These are phyloP conservation scores for Chionodraco myersi DNA, from an alignment of 2,113 vertebrate species.

Conservation along the genomic window DNA sequence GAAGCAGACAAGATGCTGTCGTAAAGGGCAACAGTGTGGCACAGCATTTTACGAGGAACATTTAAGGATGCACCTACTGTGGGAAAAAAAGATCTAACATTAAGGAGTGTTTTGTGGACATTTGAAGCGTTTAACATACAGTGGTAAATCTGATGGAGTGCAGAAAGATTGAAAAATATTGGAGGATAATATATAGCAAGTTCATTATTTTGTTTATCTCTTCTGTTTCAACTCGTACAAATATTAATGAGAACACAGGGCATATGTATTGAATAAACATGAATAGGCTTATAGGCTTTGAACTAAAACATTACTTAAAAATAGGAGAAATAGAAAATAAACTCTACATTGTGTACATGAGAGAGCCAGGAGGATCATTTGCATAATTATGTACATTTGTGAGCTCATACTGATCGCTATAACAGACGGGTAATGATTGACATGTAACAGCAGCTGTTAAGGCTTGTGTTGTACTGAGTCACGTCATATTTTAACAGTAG, in stretches of 20 bases:
- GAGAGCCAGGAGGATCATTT: not conserved
- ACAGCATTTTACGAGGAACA: conserved; percentile 32
- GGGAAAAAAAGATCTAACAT: not conserved
- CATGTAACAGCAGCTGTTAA: conserved; percentile 28
- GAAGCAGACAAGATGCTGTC: conserved; percentile 38
- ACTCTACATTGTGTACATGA: not conserved
- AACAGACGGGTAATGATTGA: conserved; percentile 36
- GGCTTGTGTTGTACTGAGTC: conserved; percentile 27
- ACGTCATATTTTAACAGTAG: conserved; percentile 14
- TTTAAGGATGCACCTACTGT: conserved; percentile 26
- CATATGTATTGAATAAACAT: no score
- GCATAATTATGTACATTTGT: conserved; percentile 14
- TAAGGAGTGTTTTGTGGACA: not conserved
- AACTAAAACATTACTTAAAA: no score
- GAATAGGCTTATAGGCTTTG: no score
- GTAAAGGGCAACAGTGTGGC: conserved; percentile 42
- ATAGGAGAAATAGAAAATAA: no score
- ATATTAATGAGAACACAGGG: no score
- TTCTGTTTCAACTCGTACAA: not conserved
- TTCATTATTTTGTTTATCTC: not conserved
- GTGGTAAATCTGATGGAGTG: not conserved
- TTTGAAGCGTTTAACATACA: not conserved
- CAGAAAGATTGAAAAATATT: not conserved
- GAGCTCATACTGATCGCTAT: conserved; percentile 6
- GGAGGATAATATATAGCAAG: not conserved